These are phyloP conservation scores for Chrysemys picta DNA, from an alignment of 2,113 vertebrate genomes.

Conservation along the genomic window DNA sequence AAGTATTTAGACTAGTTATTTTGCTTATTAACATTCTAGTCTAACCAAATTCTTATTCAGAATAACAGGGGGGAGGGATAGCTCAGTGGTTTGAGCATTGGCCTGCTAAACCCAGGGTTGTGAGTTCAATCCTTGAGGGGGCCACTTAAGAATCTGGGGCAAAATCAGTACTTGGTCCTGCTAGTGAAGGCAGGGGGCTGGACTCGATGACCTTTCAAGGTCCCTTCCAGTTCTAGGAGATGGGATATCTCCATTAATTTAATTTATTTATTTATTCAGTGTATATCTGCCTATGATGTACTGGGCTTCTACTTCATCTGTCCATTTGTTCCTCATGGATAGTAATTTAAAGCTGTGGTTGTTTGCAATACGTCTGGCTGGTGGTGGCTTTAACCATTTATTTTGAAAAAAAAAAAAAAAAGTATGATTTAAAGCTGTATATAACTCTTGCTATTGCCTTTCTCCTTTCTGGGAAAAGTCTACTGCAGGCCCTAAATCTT, in stretches of 20 bases:
- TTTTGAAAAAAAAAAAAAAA: not conserved
- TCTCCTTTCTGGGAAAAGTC: not conserved
- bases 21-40: not conserved
- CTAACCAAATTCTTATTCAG: not conserved
- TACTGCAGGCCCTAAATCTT: not conserved
- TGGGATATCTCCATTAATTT: no score
- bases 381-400: not conserved
- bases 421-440: not conserved
- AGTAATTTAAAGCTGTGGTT: not conserved
- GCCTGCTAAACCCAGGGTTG: no score
- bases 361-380: not conserved
- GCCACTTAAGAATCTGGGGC: no score
- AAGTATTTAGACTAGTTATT: not conserved
- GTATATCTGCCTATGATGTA: not conserved
- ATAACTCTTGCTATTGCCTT: not conserved
- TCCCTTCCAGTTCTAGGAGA: no score
- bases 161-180: no score
- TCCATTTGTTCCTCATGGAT: not conserved
- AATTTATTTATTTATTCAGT: slow-evolving; percentile 7
- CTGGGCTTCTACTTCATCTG: slow-evolving; percentile 2
- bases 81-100: no score
- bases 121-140: no score
- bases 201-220: no score
- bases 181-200: no score
- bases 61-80: no score